These are phyloP conservation scores for Genyomyrus donnyi DNA, from an alignment of 2,113 vertebrate genomes.

Conservation along the genomic window DNA sequence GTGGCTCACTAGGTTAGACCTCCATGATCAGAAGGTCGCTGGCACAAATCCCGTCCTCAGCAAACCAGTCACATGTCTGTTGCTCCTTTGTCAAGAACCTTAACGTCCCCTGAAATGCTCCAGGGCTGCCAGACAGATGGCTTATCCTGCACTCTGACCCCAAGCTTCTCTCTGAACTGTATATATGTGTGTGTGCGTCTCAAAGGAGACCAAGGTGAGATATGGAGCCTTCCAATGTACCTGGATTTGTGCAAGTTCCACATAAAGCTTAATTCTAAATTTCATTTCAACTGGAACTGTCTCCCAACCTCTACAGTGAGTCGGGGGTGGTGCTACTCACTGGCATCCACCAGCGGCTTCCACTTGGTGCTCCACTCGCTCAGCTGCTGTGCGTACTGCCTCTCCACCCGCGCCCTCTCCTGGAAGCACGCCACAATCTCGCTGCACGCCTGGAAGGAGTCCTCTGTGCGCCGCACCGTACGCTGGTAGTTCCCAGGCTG, in stretches of 20 bases:
- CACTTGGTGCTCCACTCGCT: slow-evolving; percentile 73
- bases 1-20: neutral
- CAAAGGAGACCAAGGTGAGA: neutral
- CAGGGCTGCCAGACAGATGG: neutral
- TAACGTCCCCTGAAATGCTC: neutral
- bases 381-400: slow-evolving; percentile 67
- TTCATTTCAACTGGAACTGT: neutral
- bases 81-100: neutral
- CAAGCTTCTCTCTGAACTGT: neutral
- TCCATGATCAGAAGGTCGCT: neutral
- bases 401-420: slow-evolving; percentile 70
- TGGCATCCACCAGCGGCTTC: slow-evolving; percentile 63
- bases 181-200: neutral
- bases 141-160: neutral
- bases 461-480: slow-evolving; percentile 62
- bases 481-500: slow-evolving; percentile 65
- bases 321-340: slow-evolving; percentile 47
- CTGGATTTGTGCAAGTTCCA: neutral
- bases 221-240: neutral
- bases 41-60: neutral
- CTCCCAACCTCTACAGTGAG: neutral
- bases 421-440: slow-evolving; percentile 68
- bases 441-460: slow-evolving; percentile 65
- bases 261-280: neutral
- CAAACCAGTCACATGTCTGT: neutral